Evolutionary conservation across 2,888 invertebrate genomes (phyloP), one percentile per base, ranked within the genome.

Genomic region (Habroteleia sp.): DNA sequence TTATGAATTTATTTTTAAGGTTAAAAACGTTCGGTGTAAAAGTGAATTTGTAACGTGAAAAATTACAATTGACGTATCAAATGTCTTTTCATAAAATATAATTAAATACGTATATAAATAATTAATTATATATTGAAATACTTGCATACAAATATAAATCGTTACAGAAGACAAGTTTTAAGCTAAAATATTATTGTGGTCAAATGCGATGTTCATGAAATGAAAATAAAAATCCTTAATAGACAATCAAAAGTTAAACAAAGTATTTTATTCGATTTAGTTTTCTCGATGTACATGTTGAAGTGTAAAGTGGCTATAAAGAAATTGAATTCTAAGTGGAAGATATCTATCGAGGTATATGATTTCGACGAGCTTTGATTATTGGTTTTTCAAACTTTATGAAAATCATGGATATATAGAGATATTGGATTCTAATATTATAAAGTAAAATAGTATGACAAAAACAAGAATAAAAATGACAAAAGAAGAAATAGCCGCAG

Each of bases 261-360:
- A 69, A 60, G 48, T 63, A 16, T 54, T 72, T 48, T 41, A 72
- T 72, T 72, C 35, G 41, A 63, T 50, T 56, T 41, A 14, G n/a
- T n/a, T 8, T 33, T 10, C 14, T 37, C 42, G 60, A 60, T 46
- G 52, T 56, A 29, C 56, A 63, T 52, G 71, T 37, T 23, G 56
- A 63, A 63, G 71, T 72, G 71, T 63, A 72, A 72, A 72, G 71
- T 72, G 71, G 41, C 56, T 72, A 63, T 63, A 50, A 63, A 48
- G 71, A 72, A 72, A 72, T 56, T 56, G 71, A 56, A 72, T 72
- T 56, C 63, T 63, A 58, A 63, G 63, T 63, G 71, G 44, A 13
- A 48, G 63, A 63, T 56, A 63, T 42, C 56, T 33, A 72, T 46
- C 62, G 52, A 41, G 39, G 46, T 71, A 56, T 71, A 54, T 46